Conservation (phyloP, 2,113 vertebrate genomes). For the Rhea americana region DNA sequence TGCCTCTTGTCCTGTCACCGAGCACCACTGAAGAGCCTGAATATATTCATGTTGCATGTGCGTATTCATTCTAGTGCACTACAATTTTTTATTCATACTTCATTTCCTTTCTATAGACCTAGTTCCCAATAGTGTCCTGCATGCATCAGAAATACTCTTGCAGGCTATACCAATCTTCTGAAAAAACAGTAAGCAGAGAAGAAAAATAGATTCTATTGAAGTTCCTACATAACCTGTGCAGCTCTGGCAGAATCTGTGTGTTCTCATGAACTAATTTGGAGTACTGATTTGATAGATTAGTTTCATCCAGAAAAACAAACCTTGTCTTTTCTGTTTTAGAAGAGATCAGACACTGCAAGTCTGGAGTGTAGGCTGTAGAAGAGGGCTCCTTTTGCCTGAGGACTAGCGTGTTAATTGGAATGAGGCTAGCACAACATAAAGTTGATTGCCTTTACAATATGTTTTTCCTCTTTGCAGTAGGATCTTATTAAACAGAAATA, state of each 20-base stretch:
- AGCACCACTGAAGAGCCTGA: no score
- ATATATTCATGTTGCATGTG: background rate
- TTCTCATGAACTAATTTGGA: background rate
- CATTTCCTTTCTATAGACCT: slow-evolving; percentile 24
- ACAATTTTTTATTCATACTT: slow-evolving; percentile 32
- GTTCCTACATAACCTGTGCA: background rate
- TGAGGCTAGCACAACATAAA: slow-evolving; percentile 45
- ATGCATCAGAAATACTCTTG: background rate
- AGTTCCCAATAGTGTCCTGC: background rate
- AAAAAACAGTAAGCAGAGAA: background rate
- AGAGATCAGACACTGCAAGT: background rate
- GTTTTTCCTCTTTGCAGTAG: slow-evolving; percentile 31
- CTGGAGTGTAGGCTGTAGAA: background rate
- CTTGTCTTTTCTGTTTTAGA: background rate
- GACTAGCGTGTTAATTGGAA: slow-evolving; percentile 44
- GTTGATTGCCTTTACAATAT: slow-evolving; percentile 45
- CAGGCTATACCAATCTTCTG: background rate
- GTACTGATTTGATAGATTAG: background rate
- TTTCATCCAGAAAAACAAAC: background rate
- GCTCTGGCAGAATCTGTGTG: background rate
- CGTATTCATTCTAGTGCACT: background rate
- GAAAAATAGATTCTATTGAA: background rate
- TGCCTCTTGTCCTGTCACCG: no score
- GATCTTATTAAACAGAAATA: slow-evolving; percentile 45
- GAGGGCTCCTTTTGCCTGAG: slow-evolving; percentile 7